Conservation (phyloP, 2,797 vertebrate genomes). For the Mus spretus region DNA sequence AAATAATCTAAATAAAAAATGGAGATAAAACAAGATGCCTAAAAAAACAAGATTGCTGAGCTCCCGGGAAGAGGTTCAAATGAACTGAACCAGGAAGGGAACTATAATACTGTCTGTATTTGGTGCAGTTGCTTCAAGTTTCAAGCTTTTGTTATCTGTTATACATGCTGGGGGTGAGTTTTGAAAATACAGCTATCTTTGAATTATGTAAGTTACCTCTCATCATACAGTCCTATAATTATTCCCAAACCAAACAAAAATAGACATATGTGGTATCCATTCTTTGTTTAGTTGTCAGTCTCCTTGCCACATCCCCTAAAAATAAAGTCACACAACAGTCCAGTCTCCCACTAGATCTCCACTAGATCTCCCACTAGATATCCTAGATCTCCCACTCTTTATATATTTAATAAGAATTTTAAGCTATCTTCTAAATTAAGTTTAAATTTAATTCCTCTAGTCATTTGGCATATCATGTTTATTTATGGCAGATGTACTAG, state of each 20-base stretch:
- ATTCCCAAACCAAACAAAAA: not conserved
- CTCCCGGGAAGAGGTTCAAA: not conserved
- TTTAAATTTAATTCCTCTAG: not conserved
- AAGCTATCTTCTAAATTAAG: not conserved
- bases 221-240: not conserved
- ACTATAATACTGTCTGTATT: not conserved
- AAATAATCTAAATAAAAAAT: too few relatives aligned
- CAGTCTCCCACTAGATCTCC: not conserved
- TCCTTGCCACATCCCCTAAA: too few relatives aligned
- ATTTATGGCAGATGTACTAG: not conserved
- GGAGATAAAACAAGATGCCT: not conserved
- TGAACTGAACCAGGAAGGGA: not conserved
- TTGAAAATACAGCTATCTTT: not conserved
- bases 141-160: not conserved
- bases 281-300: not conserved
- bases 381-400: not conserved
- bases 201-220: not conserved
- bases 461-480: conserved; percentile 7
- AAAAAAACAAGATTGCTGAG: not conserved
- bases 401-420: conserved; percentile 20
- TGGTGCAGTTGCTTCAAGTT: not conserved
- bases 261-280: not conserved
- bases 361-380: not conserved
- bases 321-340: not conserved
- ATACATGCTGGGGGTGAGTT: not conserved